These are phyloP conservation scores for Leptatherina wallacei DNA, from an alignment of 2,797 vertebrate genomes.

Conservation along the genomic window DNA sequence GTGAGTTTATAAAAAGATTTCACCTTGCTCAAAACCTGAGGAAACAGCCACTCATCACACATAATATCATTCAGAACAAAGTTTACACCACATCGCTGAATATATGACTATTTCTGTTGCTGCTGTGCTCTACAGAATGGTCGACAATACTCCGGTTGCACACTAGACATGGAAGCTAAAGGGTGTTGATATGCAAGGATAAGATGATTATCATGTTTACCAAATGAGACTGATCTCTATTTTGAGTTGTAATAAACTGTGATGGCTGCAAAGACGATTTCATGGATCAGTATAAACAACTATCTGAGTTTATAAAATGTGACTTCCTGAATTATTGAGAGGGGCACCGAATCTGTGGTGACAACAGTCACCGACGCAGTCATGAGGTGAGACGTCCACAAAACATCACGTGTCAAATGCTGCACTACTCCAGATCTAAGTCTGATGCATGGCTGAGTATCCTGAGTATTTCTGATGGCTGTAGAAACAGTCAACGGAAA, in stretches of 20 bases:
- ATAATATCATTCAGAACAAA: constrained; percentile 29
- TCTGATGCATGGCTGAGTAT: constrained; percentile 14
- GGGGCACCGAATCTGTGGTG: constrained; percentile 28
- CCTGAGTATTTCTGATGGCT: constrained; percentile 1
- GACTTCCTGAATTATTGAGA: constrained; percentile 51
- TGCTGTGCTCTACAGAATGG: constrained; percentile 14
- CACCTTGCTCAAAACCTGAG: constrained; percentile 1
- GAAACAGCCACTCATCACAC: constrained; percentile 27
- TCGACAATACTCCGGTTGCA: constrained; percentile 14
- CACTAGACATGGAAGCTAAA: constrained; percentile 30
- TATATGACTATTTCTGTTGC: constrained; percentile 26
- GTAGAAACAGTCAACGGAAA: constrained; percentile 11
- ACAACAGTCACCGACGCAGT: constrained; percentile 34
- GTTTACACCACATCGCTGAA: constrained; percentile 25
- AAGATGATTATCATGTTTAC: constrained; percentile 38
- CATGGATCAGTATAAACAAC: constrained; percentile 23
- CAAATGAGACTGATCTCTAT: constrained; percentile 24
- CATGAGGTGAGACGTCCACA: constrained; percentile 34
- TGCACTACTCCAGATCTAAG: constrained; percentile 35
- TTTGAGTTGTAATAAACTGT: constrained; percentile 25
- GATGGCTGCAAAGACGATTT: constrained; percentile 54
- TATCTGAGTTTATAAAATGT: constrained; percentile 40
- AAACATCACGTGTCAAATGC: constrained; percentile 40
- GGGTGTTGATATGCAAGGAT: constrained; percentile 26
- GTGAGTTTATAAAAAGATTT: constrained; percentile 11